Percentiles rank a stretch among this genome's conserved stretches.
Evolutionary conservation across 1,140 invertebrate species (phyloP).

Genomic region (Brachionus plicatilis): DNA sequence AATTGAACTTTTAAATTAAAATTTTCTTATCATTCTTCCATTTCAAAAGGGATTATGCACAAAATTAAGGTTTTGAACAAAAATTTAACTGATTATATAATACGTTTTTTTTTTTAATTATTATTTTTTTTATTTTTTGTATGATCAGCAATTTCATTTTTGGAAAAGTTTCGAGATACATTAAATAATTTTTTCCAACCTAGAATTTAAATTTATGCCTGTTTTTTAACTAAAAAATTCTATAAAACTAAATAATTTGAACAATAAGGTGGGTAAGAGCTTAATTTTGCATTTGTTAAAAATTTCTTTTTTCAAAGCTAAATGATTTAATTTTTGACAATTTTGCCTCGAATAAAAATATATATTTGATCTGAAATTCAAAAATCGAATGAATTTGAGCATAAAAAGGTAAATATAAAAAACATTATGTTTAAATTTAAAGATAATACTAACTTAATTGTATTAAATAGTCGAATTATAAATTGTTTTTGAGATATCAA

Average conservation of each 20-base stretch:
- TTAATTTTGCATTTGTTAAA: background rate
- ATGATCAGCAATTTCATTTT: background rate
- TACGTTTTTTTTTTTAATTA: background rate
- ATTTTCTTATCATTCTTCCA: background rate
- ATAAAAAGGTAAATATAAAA: background rate
- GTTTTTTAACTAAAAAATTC: background rate
- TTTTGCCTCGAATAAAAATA: background rate
- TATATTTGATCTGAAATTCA: background rate
- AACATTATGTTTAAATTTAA: background rate
- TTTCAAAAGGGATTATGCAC: background rate
- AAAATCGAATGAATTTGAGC: background rate
- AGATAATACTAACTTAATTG: background rate
- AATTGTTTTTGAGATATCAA: background rate
- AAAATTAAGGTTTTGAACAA: background rate
- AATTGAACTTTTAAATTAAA: background rate
- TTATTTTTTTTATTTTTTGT: background rate
- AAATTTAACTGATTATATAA: background rate
- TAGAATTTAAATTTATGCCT: background rate
- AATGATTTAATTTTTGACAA: background rate
- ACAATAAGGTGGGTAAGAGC: background rate
- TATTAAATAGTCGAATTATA: background rate
- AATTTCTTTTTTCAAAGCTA: background rate
- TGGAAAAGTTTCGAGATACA: background rate
- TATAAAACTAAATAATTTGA: background rate
- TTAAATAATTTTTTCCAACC: background rate